Evolutionary conservation across 2,113 vertebrate genomes (phyloP).

Genomic region (Pelecanus crispus): DNA sequence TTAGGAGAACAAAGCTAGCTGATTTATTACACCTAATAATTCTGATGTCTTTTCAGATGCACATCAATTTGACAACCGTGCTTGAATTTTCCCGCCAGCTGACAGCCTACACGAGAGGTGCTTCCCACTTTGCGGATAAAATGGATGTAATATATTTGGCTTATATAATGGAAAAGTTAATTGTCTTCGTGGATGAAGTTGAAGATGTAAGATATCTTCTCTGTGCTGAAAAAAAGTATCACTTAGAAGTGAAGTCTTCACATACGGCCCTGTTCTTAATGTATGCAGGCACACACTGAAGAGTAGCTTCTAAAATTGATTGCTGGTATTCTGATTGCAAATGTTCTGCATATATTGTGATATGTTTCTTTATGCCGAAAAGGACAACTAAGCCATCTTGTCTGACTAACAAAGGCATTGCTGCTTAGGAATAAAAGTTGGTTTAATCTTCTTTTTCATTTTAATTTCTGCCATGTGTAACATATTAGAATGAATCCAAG

Average conservation of each 20-base stretch:
- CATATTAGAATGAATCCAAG: neutral
- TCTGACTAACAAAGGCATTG: neutral
- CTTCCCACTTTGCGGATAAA: conserved; percentile 82
- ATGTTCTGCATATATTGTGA: neutral
- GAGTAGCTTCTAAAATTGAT: neutral
- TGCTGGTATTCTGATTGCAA: neutral
- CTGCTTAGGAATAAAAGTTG: neutral
- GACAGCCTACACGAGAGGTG: conserved; percentile 80
- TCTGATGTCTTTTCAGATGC: conserved; percentile 73
- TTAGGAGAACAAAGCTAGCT: neutral
- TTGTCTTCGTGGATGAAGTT: conserved; percentile 77
- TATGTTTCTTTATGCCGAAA: neutral
- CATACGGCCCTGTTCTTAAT: neutral
- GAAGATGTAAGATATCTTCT: conserved; percentile 75
- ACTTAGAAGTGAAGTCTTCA: neutral
- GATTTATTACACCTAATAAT: neutral
- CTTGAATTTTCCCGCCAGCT: conserved; percentile 81
- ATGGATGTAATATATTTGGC: conserved; percentile 91
- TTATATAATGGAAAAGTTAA: conserved; percentile 86
- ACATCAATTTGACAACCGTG: conserved; percentile 80
- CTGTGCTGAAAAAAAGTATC: neutral
- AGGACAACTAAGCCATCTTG: neutral
- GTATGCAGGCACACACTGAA: neutral
- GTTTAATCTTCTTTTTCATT: neutral
- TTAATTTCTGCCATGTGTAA: neutral